A percentile compares a stretch with the other conserved stretches of the same genome.
Evolutionary conservation across 2,888 invertebrate species (phyloP).

Genomic region (Leuctra nigra): DNA sequence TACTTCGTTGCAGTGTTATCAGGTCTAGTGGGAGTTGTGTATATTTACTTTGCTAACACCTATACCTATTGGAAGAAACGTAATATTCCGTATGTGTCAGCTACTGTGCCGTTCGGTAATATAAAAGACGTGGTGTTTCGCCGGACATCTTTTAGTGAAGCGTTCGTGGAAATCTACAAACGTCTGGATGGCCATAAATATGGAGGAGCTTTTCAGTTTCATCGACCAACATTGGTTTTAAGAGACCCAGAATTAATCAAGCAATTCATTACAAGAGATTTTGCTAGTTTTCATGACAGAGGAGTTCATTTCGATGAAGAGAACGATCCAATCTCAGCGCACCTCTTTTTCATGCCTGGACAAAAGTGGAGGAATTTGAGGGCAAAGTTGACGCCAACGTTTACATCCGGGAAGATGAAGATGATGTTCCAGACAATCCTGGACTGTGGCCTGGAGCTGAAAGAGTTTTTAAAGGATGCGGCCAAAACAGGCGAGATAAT

Average conservation of each 20-base stretch:
- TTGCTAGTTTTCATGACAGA: conserved; percentile 21
- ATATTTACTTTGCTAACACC: conserved; percentile 2
- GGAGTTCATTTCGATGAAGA: conserved; percentile 19
- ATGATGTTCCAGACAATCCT: conserved; percentile 45
- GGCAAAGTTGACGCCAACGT: conserved; percentile 46
- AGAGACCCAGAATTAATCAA: conserved; percentile 32
- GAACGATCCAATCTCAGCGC: conserved; percentile 40
- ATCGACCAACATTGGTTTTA: conserved; percentile 36
- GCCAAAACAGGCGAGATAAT: neutral
- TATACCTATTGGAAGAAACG: conserved; percentile 50
- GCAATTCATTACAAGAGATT: conserved; percentile 10
- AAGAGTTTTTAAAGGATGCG: conserved; percentile 37
- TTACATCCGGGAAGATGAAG: conserved; percentile 50
- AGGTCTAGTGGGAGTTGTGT: no score
- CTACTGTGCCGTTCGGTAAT: conserved; percentile 56
- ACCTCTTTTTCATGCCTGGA: conserved; percentile 43
- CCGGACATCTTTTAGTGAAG: conserved; percentile 52
- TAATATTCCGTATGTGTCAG: conserved; percentile 49
- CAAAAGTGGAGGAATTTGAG: conserved; percentile 48
- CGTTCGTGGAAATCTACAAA: conserved; percentile 51
- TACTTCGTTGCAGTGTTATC: no score
- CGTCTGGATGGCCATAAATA: conserved; percentile 36
- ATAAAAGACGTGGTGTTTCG: conserved; percentile 48
- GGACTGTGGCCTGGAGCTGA: conserved; percentile 42
- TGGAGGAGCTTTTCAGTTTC: conserved; percentile 37